Conservation (phyloP, 2,113 vertebrate species). For the Buteo buteo region DNA sequence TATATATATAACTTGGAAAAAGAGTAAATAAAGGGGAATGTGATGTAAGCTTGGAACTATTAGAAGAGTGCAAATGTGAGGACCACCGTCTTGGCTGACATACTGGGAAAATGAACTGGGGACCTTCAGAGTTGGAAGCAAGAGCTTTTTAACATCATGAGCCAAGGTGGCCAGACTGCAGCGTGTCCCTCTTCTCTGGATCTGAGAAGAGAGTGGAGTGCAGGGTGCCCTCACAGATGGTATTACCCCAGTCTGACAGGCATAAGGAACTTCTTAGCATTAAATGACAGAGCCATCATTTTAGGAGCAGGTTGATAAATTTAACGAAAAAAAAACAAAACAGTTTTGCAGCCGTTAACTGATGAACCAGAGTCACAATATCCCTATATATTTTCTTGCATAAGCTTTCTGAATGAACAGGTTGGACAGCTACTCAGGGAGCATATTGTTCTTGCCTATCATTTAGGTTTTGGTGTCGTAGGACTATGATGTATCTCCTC, state of each 20-base stretch:
- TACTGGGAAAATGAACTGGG: slow-evolving; percentile 58
- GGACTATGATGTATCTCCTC: background rate
- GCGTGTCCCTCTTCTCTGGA: background rate
- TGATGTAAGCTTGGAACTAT: slow-evolving; percentile 60
- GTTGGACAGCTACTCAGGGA: background rate
- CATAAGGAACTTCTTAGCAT: background rate
- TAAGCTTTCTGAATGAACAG: background rate
- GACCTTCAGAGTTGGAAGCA: slow-evolving; percentile 36
- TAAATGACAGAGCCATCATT: background rate
- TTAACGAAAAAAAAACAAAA: background rate
- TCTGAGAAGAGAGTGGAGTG: background rate
- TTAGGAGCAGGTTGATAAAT: background rate
- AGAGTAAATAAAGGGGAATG: slow-evolving; percentile 39
- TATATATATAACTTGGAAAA: slow-evolving; percentile 39
- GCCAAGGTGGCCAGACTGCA: background rate
- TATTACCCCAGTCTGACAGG: background rate
- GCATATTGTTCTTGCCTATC: background rate
- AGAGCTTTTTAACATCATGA: background rate
- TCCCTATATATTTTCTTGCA: background rate
- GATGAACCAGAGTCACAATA: background rate
- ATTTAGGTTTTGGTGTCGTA: background rate
- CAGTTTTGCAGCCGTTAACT: background rate
- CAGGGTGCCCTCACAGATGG: background rate
- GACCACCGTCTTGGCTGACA: slow-evolving; percentile 57
- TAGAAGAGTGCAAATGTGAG: slow-evolving; percentile 38